A percentile compares a stretch with the other conserved stretches of the same genome.
Evolutionary conservation across 1,140 invertebrate genomes (phyloP).

Genomic region (Drusus annulatus): DNA sequence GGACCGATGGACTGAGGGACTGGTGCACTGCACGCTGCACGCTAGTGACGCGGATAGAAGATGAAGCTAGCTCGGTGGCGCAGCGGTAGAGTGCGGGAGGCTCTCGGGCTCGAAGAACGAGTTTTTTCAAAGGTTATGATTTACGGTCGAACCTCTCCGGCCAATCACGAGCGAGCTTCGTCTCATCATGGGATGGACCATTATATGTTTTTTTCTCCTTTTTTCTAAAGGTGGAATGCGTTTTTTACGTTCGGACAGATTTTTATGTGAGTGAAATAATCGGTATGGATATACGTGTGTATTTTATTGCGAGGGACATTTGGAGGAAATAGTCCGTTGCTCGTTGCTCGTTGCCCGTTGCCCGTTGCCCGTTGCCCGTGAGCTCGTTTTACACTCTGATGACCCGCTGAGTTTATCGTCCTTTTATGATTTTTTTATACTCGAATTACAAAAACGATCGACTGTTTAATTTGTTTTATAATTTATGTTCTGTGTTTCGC

Average conservation of each 20-base stretch:
- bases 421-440: constrained; percentile 49
- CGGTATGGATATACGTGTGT: constrained; percentile 35
- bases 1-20: too few species aligned
- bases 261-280: constrained; percentile 59
- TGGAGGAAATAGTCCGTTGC: constrained; percentile 20
- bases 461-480: constrained; percentile 39
- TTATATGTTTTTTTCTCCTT: constrained; percentile 51
- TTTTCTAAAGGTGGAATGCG: constrained; percentile 58
- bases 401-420: constrained; percentile 55
- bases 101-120: constrained; percentile 48
- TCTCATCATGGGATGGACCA: constrained; percentile 56
- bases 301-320: constrained; percentile 55
- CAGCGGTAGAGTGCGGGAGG: constrained; percentile 45
- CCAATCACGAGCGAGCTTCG: constrained; percentile 55
- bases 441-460: constrained; percentile 42
- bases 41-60: neutral
- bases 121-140: constrained; percentile 58
- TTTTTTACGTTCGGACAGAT: constrained; percentile 58
- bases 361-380: too few species aligned
- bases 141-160: constrained; percentile 49
- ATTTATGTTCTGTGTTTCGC: constrained; percentile 35
- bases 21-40: too few species aligned
- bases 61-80: neutral
- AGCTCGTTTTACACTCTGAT: constrained; percentile 50
- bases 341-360: too few species aligned